A percentile compares a stretch with the other conserved stretches of the same genome.
These are phyloP conservation scores for Leptinotarsa tumamoca DNA, from an alignment of 2,888 invertebrate genomes.

Conservation along the genomic window DNA sequence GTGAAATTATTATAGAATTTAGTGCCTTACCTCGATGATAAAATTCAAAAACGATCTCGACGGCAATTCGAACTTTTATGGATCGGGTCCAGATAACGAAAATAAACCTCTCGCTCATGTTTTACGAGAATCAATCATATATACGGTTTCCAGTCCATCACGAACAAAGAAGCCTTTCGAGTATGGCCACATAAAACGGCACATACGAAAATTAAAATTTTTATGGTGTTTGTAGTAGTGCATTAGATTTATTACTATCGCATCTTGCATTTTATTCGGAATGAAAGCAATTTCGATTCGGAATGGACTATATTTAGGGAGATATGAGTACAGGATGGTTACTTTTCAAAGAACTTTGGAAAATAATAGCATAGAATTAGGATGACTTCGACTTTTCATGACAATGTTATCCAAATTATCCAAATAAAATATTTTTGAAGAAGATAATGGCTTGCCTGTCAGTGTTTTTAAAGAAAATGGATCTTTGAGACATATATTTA, in stretches of 20 bases:
- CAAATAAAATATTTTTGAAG: too few species aligned
- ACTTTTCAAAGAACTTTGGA: too few species aligned
- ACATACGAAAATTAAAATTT: conserved; percentile 55
- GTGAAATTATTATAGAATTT: conserved; percentile 51
- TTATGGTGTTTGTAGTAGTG: conserved; percentile 52
- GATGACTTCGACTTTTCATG: too few species aligned
- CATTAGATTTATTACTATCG: conserved; percentile 39
- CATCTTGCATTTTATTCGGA: conserved; percentile 6
- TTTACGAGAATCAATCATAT: conserved; percentile 54
- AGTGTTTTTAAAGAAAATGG: too few species aligned
- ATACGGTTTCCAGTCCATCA: conserved; percentile 47
- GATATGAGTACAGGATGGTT: neutral
- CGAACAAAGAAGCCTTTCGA: conserved; percentile 46
- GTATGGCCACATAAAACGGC: conserved; percentile 51
- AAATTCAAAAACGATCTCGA: conserved; percentile 54
- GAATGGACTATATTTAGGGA: neutral
- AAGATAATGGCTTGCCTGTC: too few species aligned
- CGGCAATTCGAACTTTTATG: conserved; percentile 55
- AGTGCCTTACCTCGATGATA: conserved; percentile 46
- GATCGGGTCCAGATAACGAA: conserved; percentile 44
- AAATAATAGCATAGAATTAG: too few species aligned
- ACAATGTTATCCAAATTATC: too few species aligned
- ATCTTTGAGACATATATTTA: too few species aligned
- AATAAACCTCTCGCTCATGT: conserved; percentile 30
- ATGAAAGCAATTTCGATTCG: neutral